A percentile compares a stretch with the other conserved stretches of the same genome.
Conservation (phyloP, 2,113 vertebrate species). For the Dasyprocta punctata region DNA sequence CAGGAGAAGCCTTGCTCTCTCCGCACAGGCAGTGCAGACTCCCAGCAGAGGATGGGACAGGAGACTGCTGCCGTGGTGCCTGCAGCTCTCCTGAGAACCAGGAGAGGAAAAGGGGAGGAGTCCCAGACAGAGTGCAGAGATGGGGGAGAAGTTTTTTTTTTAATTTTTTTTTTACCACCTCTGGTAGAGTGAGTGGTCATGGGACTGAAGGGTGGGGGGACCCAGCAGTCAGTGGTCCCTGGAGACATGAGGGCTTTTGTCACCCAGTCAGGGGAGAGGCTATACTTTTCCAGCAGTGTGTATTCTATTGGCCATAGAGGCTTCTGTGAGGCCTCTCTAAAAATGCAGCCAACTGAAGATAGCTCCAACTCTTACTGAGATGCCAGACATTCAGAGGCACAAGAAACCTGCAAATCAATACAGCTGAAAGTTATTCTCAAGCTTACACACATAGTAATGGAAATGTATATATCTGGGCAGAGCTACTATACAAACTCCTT, state of each 20-base stretch:
- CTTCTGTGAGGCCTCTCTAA: neutral
- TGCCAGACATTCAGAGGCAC: neutral
- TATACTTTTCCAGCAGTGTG: neutral
- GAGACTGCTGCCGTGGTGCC: neutral
- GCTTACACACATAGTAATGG: neutral
- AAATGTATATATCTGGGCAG: neutral
- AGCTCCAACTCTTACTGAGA: neutral
- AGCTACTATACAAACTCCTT: neutral
- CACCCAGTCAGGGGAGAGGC: neutral
- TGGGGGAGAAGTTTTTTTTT: neutral
- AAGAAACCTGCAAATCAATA: neutral
- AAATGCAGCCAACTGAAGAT: neutral
- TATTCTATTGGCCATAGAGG: neutral
- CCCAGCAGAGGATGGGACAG: rapidly evolving
- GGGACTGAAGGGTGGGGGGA: neutral
- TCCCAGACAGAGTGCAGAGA: neutral
- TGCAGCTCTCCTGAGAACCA: neutral
- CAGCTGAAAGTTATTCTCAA: neutral
- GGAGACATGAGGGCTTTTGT: neutral
- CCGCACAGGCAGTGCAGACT: neutral
- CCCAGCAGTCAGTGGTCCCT: neutral
- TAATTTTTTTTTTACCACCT: neutral
- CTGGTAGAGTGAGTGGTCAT: neutral
- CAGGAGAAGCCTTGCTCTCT: neutral
- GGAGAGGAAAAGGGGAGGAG: neutral